Evolutionary conservation across 1,140 invertebrate species (phyloP).

Genomic region (Euwallacea fornicatus): DNA sequence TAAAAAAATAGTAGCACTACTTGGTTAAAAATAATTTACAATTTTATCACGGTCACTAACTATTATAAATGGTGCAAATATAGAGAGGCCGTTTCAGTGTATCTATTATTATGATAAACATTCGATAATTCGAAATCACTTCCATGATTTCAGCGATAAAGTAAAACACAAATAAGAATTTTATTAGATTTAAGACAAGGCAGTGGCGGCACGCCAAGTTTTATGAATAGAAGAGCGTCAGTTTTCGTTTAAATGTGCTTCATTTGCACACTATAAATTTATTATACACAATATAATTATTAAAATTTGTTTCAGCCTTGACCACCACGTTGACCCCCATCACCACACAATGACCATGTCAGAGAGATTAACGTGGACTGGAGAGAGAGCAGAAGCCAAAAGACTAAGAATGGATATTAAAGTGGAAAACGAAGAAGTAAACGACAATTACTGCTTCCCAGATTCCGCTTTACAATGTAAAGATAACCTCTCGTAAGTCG

Average conservation of each 20-base stretch:
- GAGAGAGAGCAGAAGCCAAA: conserved; percentile 58
- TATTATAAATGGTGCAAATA: not conserved
- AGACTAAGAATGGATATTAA: conserved; percentile 65
- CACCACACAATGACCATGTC: conserved; percentile 42
- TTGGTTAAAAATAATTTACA: too few species aligned
- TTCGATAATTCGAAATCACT: conserved; percentile 6
- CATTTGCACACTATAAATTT: not conserved
- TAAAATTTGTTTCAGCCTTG: conserved; percentile 43
- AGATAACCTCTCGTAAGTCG: conserved; percentile 50
- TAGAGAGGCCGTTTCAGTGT: not conserved
- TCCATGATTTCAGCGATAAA: conserved; percentile 10
- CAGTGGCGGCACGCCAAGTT: conserved; percentile 7
- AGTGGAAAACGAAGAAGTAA: conserved; percentile 69
- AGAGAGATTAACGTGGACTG: conserved; percentile 47
- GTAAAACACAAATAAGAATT: conserved; percentile 2
- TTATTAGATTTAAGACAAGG: not conserved
- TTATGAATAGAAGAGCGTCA: not conserved
- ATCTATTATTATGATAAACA: conserved; percentile 13
- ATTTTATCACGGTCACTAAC: too few species aligned
- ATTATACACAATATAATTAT: not conserved
- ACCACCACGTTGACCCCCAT: conserved; percentile 46
- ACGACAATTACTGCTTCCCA: conserved; percentile 55
- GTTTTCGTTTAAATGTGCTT: not conserved
- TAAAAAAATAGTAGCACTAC: too few species aligned
- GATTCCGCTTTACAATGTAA: conserved; percentile 47